Percentiles rank a stretch among this genome's conserved stretches.
Conservation (phyloP, 2,113 vertebrate genomes). For the Raja brachyura region DNA sequence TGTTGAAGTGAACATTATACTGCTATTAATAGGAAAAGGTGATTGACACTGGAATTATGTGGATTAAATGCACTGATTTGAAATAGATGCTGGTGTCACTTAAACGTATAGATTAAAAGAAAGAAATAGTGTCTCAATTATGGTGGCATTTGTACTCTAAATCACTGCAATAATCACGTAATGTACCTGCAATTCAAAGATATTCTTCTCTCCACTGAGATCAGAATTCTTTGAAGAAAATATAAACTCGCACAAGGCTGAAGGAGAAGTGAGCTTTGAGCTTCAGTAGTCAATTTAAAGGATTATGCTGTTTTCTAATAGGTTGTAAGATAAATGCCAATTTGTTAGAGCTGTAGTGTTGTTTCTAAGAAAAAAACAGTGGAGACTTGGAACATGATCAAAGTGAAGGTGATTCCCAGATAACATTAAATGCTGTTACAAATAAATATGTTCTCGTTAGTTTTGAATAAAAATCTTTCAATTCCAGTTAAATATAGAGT, state of each 20-base stretch:
- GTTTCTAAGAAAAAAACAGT: neutral
- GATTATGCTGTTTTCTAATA: neutral
- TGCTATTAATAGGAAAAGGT: neutral
- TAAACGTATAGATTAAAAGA: neutral
- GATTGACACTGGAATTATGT: neutral
- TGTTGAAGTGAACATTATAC: neutral
- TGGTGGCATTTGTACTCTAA: neutral
- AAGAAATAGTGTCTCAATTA: neutral
- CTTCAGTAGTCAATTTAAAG: neutral
- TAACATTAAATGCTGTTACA: neutral
- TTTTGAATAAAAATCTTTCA: neutral
- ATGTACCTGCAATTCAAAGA: neutral
- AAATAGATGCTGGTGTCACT: neutral
- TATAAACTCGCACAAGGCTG: neutral
- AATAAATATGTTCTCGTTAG: neutral
- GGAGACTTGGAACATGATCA: neutral
- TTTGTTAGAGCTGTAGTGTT: neutral
- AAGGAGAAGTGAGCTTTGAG: neutral
- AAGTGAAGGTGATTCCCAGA: neutral
- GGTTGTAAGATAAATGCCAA: neutral
- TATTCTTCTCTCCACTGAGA: neutral
- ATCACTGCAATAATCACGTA: neutral
- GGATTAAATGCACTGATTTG: neutral
- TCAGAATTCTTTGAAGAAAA: too few relatives aligned
- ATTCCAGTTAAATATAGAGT: too few relatives aligned